Percentiles rank a stretch among this genome's conserved stretches.
Conservation (phyloP, 1,140 invertebrate species). For the Heliconius melpomene region DNA sequence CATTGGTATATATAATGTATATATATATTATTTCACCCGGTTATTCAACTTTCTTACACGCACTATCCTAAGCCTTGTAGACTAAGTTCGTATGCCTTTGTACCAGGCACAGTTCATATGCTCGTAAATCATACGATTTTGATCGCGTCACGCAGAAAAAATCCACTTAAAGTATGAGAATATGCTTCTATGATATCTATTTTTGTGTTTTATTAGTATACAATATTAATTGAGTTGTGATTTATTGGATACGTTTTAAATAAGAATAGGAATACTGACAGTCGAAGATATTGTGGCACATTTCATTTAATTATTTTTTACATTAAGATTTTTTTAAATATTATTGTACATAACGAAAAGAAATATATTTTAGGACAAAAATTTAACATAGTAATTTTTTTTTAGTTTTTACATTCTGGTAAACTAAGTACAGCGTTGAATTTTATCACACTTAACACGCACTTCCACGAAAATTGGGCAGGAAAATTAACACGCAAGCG, state of each 20-base stretch:
- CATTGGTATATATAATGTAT: neutral
- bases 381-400: no score
- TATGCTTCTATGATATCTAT: constrained; percentile 18
- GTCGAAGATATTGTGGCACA: neutral
- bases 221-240: neutral
- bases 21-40: neutral
- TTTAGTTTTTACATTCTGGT: no score
- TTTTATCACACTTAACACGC: neutral
- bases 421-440: neutral
- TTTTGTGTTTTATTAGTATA: neutral
- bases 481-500: no score
- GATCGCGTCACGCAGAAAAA: constrained; percentile 25
- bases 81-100: constrained; percentile 17
- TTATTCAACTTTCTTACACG: constrained; percentile 6
- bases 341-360: no score
- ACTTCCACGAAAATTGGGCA: neutral
- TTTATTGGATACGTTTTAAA: neutral
- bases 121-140: constrained; percentile 37
- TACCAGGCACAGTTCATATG: constrained; percentile 36
- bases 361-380: no score
- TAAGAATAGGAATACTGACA: neutral
- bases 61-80: neutral
- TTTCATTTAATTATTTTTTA: no score
- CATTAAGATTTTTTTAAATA: no score
- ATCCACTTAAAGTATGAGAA: constrained; percentile 15